Conservation (phyloP, 1,140 invertebrate species). For the Fopius arisanus region DNA sequence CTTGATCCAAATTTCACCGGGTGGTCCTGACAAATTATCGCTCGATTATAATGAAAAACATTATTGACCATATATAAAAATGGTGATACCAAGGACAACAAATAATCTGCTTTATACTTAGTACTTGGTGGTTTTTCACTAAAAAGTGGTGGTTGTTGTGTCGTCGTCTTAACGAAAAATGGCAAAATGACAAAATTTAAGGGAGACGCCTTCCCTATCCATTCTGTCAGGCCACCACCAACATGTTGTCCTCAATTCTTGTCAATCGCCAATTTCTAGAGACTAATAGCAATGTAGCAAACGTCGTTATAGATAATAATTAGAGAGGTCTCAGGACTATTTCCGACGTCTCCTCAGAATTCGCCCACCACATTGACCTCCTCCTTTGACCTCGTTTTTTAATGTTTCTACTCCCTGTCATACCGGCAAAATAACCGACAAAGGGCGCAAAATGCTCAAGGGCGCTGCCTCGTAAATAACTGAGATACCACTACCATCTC, state of each 20-base stretch:
- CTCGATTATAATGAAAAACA: not conserved
- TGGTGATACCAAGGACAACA: too few species aligned
- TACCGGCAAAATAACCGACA: not conserved
- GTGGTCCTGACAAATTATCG: slow-evolving; percentile 41
- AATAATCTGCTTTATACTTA: too few species aligned
- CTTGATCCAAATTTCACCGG: slow-evolving; percentile 44
- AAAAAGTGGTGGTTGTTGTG: too few species aligned
- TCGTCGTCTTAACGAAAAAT: too few species aligned
- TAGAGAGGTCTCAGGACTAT: not conserved
- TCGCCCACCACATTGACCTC: not conserved
- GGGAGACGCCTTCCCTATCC: not conserved
- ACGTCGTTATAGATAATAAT: not conserved
- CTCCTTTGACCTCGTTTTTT: not conserved
- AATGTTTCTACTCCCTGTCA: not conserved
- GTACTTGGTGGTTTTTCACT: not conserved
- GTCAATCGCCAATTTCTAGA: not conserved
- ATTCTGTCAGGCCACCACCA: slow-evolving; percentile 16
- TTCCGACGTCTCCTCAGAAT: not conserved
- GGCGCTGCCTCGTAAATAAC: not conserved
- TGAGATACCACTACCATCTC: not conserved
- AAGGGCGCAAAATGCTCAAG: not conserved
- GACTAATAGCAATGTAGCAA: not conserved
- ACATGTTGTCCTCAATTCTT: not conserved
- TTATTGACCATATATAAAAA: too few species aligned
- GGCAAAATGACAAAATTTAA: too few species aligned